Evolutionary conservation across 2,113 vertebrate genomes (phyloP).

Genomic region (Benitochromis conjunctus): DNA sequence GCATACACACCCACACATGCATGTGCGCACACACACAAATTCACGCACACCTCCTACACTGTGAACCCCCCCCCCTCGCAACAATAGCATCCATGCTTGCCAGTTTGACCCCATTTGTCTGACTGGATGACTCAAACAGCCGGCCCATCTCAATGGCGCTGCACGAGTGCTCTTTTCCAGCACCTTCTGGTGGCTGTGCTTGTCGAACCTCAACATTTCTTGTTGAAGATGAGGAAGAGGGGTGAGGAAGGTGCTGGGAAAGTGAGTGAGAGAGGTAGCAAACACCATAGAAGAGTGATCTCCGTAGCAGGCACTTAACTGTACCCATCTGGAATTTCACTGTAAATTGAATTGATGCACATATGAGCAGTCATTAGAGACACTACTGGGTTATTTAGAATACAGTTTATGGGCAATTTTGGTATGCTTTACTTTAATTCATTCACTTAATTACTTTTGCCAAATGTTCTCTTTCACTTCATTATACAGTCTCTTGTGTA

Average conservation of each 20-base stretch:
- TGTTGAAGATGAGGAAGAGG: conserved; percentile 33
- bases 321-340: background rate
- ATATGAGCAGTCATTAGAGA: background rate
- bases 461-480: background rate
- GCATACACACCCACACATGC: background rate
- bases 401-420: background rate
- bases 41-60: background rate
- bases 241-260: conserved; percentile 20
- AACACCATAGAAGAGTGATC: background rate
- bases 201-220: conserved; percentile 42
- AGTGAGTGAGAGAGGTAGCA: conserved; percentile 13
- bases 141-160: conserved; percentile 27
- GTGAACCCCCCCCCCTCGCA: background rate
- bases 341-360: background rate
- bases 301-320: background rate
- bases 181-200: conserved; percentile 42
- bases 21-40: background rate
- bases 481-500: background rate
- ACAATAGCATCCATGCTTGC: background rate
- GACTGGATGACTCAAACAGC: conserved; percentile 19
- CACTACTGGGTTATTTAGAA: background rate
- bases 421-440: background rate
- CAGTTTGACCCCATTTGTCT: conserved; percentile 29
- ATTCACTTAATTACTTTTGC: background rate
- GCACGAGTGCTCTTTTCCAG: conserved; percentile 45